Evolutionary conservation across 2,113 vertebrate species (phyloP).

Genomic region (Nerophis lumbriciformis): DNA sequence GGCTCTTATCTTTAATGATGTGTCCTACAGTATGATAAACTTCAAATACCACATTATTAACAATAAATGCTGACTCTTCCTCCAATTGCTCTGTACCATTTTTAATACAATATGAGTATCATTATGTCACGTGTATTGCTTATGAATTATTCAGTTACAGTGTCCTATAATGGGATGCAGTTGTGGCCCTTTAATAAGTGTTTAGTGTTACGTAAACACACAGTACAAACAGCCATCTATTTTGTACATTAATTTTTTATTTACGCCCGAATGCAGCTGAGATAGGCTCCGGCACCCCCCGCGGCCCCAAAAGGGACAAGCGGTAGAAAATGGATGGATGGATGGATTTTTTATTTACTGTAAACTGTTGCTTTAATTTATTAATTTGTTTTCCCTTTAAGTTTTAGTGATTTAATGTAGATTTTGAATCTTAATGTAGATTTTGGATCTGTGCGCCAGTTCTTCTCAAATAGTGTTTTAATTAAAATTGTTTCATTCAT

Average conservation of each 20-base stretch:
- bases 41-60: background rate
- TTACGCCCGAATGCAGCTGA: too few relatives aligned
- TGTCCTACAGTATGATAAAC: background rate
- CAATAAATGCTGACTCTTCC: background rate
- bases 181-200: slow-evolving; percentile 10
- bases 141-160: background rate
- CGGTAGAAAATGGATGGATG: too few relatives aligned
- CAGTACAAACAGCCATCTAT: slow-evolving; percentile 11
- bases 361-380: too few relatives aligned
- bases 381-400: too few relatives aligned
- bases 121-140: background rate
- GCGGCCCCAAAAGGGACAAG: too few relatives aligned
- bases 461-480: too few relatives aligned
- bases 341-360: background rate
- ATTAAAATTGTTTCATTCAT: too few relatives aligned
- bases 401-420: too few relatives aligned
- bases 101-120: background rate
- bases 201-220: background rate
- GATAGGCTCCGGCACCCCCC: too few relatives aligned
- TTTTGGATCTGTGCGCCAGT: too few relatives aligned
- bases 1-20: background rate
- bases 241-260: slow-evolving; percentile 17
- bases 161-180: background rate
- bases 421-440: too few relatives aligned
- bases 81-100: background rate